phyloP scores from a whole-genome alignment of 2,888 invertebrate genomes.

The Ceramica pisi region DNA sequence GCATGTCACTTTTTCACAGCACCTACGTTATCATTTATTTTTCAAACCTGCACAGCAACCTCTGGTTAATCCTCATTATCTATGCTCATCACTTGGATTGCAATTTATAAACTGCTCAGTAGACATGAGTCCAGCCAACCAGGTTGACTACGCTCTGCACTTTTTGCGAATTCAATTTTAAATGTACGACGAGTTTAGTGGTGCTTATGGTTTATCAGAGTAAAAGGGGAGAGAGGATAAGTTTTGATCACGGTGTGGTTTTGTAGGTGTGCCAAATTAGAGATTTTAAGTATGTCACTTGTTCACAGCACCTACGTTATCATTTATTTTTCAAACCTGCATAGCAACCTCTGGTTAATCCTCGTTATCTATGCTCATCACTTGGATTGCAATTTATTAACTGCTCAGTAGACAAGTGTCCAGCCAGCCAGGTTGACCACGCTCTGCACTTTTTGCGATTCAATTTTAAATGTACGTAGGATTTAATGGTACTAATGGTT shows the following conservation, averaged over 20 bases:
- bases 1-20: too few species aligned
- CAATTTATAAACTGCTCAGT: slow-evolving; percentile 79
- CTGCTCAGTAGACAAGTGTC: slow-evolving; percentile 68
- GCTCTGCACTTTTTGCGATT: slow-evolving; percentile 41
- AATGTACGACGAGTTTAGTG: slow-evolving; percentile 10
- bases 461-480: slow-evolving; percentile 30
- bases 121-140: slow-evolving; percentile 65
- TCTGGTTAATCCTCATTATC: slow-evolving; percentile 46
- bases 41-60: too few species aligned
- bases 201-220: background rate
- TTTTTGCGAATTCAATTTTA: slow-evolving; percentile 52
- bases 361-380: slow-evolving; percentile 71
- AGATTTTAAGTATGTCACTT: too few species aligned
- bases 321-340: too few species aligned
- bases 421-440: slow-evolving; percentile 39
- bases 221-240: background rate
- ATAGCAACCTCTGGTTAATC: too few species aligned
- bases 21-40: background rate
- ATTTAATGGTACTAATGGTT: slow-evolving; percentile 9
- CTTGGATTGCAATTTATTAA: slow-evolving; percentile 82
- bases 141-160: slow-evolving; percentile 22
- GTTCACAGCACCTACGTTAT: background rate
- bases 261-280: too few species aligned
- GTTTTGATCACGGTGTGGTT: too few species aligned
- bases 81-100: slow-evolving; percentile 76